Base-by-base conservation (phyloP, 1,140 invertebrate species). In the Bombus picipes region DNA sequence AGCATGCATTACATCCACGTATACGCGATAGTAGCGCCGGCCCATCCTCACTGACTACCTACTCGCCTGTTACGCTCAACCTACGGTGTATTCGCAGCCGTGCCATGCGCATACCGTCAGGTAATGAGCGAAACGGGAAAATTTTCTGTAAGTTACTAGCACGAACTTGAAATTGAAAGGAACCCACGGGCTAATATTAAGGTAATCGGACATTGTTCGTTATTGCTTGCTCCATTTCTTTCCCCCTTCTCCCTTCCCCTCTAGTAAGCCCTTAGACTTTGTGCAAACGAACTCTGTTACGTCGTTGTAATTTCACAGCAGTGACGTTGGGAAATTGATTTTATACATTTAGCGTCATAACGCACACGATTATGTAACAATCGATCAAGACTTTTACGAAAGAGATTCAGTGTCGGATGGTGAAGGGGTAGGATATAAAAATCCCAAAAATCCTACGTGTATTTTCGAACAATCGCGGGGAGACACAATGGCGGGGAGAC, bases 1-100 rank as follows among this genome's bases (percentile, higher is more conserved):
- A 91, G 90, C 91, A 92, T 92, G 90, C 91, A 92, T 91, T 91
- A 90, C 86, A 86, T 83, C 76, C 78, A 76, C 71, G 85, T 82
- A 74, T 77, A 89, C 84, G 79, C 71, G 71, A 72, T 57, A 68
- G 73, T 57, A 72, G 78, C 80, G 13, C 43, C 84, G 70, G 73
- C 59, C 78, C 71, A 57, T 43, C 32, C 71, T 41, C 43, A 25
- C 78, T 75, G 71, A 81, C 84, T 85, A 85, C 78, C 71, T 85
- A 34, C 71, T 34, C 78, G 71, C 78, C 78, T 85, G 84, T 85
- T 81, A 85, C 79, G 84, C 43, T 85, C 70, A 41, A 74, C 34
- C 76, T 75, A 75, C 59, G 43, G 34, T 80, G 77, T 53, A 57
- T 32, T 72, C 22, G 28, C 10, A 37, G 22, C 39, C n/a, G 76